Conservation (phyloP, 2,113 vertebrate species). For the Salvator merianae region DNA sequence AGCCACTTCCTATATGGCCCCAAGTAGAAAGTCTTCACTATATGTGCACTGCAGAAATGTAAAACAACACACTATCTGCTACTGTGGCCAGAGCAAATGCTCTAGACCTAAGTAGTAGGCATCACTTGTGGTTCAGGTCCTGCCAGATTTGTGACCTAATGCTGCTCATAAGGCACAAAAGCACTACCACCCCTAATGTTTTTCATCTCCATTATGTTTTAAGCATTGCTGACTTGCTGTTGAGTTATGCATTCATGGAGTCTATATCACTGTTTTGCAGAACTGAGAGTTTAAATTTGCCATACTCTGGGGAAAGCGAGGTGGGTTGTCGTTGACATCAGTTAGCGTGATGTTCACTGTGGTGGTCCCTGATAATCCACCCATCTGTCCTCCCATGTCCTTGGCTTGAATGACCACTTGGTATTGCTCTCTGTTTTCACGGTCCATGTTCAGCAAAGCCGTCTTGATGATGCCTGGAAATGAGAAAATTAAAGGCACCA, state of each 20-base stretch:
- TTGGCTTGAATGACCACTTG: slow-evolving; percentile 97
- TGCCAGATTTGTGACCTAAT: neutral
- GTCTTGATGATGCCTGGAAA: slow-evolving; percentile 91
- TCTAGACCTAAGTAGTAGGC: too few species aligned
- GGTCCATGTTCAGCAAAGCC: slow-evolving; percentile 92
- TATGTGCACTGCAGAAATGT: too few species aligned
- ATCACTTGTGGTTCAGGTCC: too few species aligned
- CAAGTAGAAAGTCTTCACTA: too few species aligned
- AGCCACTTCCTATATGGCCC: too few species aligned
- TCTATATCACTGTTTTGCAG: neutral
- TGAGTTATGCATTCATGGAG: neutral
- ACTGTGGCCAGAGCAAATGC: too few species aligned
- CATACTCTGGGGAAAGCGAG: slow-evolving; percentile 92
- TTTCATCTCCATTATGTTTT: neutral
- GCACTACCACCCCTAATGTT: too few species aligned
- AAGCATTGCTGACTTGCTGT: neutral
- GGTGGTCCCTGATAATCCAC: slow-evolving; percentile 92
- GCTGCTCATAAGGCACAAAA: neutral
- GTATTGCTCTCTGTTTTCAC: slow-evolving; percentile 91
- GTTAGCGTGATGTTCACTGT: slow-evolving; percentile 91
- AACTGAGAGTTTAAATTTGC: slow-evolving; percentile 37
- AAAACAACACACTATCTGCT: too few species aligned
- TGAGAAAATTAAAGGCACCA: slow-evolving; percentile 51
- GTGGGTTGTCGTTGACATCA: slow-evolving; percentile 94
- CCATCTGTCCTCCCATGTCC: slow-evolving; percentile 98